Conservation (phyloP, 2,888 invertebrate species). For the Neoscelio sp. region DNA sequence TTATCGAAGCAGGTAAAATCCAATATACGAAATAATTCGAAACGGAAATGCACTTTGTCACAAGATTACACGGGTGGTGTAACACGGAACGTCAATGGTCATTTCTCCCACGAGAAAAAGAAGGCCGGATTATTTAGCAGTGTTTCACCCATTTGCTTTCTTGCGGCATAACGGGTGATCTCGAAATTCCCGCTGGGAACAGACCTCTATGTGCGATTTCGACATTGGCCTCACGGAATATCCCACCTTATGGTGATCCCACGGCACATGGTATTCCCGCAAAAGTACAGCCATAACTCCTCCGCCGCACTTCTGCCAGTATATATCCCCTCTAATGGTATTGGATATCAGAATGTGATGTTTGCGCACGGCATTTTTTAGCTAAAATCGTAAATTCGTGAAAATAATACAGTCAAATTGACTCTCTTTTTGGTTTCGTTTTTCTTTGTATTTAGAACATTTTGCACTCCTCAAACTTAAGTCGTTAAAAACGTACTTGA, state of each 20-base stretch:
- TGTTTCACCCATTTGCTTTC: constrained; percentile 65
- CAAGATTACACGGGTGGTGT: constrained; percentile 54
- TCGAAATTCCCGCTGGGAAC: constrained; percentile 76
- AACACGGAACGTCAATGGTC: constrained; percentile 69
- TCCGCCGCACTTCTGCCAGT: constrained; percentile 73
- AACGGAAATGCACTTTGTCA: constrained; percentile 54
- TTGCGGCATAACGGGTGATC: constrained; percentile 79
- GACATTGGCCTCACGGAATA: constrained; percentile 78
- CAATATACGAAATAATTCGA: constrained; percentile 43
- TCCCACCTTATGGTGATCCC: constrained; percentile 83
- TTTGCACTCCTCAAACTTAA: neutral
- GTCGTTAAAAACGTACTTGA: constrained; percentile 19
- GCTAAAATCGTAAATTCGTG: constrained; percentile 51
- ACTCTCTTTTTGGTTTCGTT: neutral
- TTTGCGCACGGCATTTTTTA: constrained; percentile 43
- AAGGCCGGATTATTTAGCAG: constrained; percentile 67
- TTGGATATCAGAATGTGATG: constrained; percentile 75
- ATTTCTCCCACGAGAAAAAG: constrained; percentile 72
- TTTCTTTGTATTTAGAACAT: neutral
- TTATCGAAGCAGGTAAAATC: no score
- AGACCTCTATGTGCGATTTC: constrained; percentile 70
- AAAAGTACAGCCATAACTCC: constrained; percentile 79
- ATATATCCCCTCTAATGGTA: constrained; percentile 75
- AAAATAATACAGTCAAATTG: constrained; percentile 52
- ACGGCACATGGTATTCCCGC: constrained; percentile 76